Evolutionary conservation across 1,140 invertebrate genomes (phyloP), one percentile per base, ranked within the genome.

Genomic region (Varroa destructor): DNA sequence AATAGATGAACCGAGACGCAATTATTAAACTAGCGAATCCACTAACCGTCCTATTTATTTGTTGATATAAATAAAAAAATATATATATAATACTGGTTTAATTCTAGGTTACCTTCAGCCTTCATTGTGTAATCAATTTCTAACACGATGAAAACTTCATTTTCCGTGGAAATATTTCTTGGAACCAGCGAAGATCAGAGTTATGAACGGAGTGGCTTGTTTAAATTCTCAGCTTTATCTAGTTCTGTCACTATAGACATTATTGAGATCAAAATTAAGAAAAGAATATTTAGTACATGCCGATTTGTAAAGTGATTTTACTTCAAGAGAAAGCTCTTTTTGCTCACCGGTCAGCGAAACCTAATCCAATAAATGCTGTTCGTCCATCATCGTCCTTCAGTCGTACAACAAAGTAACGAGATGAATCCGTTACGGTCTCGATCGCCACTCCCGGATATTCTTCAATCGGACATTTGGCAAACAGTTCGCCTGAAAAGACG

Each of bases 391-490:
- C 94, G 83, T 96, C 91, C 81, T 92, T 88, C 76, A 99, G 90
- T 79, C 89, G 85, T 46, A 99, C 81, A 46, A 99, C 97, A 86
- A 99, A 99, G 81, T 99, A 99, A 76, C 97, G 84, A 70, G 94
- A 97, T 72, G 96, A 99, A 82, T 99, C 97, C 56, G 87, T 91
- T 0, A 99, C 97, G 67, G 93, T 79, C 81, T 99, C 96, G 37
- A 99, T 86, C 42, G 94, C 92, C 71, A 90, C 82, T 72, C 94
- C 90, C 70, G 95, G 94, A 83, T 97, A 97, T 77, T 86, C 85
- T 76, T 98, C 94, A 74, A 99, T 91, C 0, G 95, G 95, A 81
- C 94, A 97, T 82, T 96, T 91, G 0, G 95, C 97, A 83, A 97
- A 99, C n/a, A 99, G 80, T 79, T 94, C 90, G 51, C 95, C 84